Evolutionary conservation across 2,888 invertebrate genomes (phyloP).

Genomic region (Ichneumoninae sp.): DNA sequence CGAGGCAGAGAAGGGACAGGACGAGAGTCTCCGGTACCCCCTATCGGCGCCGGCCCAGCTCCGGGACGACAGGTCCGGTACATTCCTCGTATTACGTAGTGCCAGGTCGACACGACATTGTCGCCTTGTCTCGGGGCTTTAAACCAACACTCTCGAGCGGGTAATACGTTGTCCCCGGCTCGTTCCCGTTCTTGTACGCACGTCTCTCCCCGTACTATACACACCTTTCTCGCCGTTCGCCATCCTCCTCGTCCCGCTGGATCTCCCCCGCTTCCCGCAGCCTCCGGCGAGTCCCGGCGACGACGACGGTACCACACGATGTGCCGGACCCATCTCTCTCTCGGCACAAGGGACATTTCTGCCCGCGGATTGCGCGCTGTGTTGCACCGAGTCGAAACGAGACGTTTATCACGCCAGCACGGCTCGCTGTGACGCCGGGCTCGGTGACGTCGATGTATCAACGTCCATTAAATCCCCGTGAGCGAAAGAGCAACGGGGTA

Average conservation of each 20-base stretch:
- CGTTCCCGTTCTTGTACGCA: constrained; percentile 37
- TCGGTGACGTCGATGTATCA: constrained; percentile 79
- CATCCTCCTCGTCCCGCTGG: constrained; percentile 34
- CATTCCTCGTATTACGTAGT: constrained; percentile 57
- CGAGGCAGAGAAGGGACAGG: constrained; percentile 16
- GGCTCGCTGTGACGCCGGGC: constrained; percentile 37
- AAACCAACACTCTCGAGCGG: constrained; percentile 32
- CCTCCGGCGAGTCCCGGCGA: neutral
- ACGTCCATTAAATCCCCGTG: constrained; percentile 78
- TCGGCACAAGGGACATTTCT: constrained; percentile 39
- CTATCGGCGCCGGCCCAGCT: constrained; percentile 56
- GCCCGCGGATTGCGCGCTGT: constrained; percentile 24
- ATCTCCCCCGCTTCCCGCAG: constrained; percentile 15
- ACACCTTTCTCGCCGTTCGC: constrained; percentile 15
- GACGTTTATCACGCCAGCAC: constrained; percentile 79
- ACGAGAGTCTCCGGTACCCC: constrained; percentile 54
- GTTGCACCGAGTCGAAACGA: constrained; percentile 66
- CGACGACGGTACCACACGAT: constrained; percentile 9
- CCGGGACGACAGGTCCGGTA: constrained; percentile 48
- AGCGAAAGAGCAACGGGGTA: constrained; percentile 38
- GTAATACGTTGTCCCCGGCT: constrained; percentile 55
- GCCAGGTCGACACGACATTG: constrained; percentile 62
- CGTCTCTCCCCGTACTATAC: constrained; percentile 11
- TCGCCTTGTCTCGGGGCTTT: constrained; percentile 52
- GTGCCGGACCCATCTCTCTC: neutral